phyloP scores from a whole-genome alignment of 2,888 invertebrate genomes.

The Mactromeris polynyma region DNA sequence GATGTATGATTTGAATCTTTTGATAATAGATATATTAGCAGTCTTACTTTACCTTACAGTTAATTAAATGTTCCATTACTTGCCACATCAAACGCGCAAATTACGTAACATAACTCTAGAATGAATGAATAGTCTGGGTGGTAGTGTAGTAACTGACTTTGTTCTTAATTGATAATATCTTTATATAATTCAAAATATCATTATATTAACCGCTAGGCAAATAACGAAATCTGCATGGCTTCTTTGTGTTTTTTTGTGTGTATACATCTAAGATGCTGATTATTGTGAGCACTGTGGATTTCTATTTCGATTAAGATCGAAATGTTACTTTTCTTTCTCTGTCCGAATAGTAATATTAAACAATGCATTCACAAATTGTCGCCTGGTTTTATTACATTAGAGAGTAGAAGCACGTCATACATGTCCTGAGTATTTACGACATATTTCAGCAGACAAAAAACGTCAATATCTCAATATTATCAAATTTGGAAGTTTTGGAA shows the following conservation, averaged over 20 bases:
- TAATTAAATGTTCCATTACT: neutral
- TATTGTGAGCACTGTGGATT: neutral
- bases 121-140: neutral
- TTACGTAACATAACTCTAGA: slow-evolving; percentile 10
- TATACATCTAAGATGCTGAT: neutral
- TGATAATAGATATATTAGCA: neutral
- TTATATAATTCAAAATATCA: neutral
- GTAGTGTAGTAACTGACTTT: neutral
- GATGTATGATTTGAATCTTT: neutral
- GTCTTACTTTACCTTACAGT: neutral
- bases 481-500: too few species aligned
- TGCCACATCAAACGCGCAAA: neutral
- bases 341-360: too few species aligned
- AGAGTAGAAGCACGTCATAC: too few species aligned
- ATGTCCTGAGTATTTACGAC: too few species aligned
- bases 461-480: too few species aligned
- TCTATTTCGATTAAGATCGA: neutral
- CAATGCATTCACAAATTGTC: too few species aligned
- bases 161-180: slow-evolving; percentile 8
- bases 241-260: neutral
- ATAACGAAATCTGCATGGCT: neutral
- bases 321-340: too few species aligned
- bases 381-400: too few species aligned
- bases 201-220: neutral
- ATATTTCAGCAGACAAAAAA: too few species aligned